Conservation (phyloP, 2,888 invertebrate genomes). For the Metacarcinus magister region DNA sequence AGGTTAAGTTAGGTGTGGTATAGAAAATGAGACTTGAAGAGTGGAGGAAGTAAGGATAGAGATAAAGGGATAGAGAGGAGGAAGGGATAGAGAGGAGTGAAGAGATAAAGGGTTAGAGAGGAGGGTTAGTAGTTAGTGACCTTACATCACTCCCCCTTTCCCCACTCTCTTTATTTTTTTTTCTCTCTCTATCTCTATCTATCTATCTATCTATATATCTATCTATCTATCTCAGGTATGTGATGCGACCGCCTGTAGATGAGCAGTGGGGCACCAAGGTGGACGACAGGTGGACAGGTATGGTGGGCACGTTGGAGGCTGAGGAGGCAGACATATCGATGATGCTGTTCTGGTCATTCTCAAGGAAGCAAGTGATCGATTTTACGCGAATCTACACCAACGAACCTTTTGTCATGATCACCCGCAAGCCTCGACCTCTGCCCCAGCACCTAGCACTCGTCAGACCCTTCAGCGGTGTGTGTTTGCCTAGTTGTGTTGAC, state of each 20-base stretch:
- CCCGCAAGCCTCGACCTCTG: conserved; percentile 65
- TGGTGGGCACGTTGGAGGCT: conserved; percentile 66
- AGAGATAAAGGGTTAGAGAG: no score
- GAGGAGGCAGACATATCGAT: conserved; percentile 71
- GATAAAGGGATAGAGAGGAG: no score
- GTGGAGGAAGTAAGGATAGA: no score
- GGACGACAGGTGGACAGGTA: conserved; percentile 68
- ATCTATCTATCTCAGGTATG: conserved; percentile 54
- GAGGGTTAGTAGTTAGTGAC: no score
- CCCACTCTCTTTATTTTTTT: no score
- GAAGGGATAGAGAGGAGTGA: no score
- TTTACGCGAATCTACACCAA: conserved; percentile 71
- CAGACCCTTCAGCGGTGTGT: conserved; percentile 65
- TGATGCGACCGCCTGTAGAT: conserved; percentile 54
- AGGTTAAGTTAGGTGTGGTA: neutral
- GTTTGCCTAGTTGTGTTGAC: neutral
- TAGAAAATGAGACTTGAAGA: no score
- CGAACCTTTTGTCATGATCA: conserved; percentile 75
- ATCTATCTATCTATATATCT: neutral
- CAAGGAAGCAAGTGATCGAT: conserved; percentile 71
- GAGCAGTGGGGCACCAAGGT: conserved; percentile 70
- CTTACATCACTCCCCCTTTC: no score
- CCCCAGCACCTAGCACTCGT: conserved; percentile 72
- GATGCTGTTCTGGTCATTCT: conserved; percentile 73
- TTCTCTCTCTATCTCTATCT: no score